Conservation (phyloP, 2,888 invertebrate species). For the Aquatica leii region DNA sequence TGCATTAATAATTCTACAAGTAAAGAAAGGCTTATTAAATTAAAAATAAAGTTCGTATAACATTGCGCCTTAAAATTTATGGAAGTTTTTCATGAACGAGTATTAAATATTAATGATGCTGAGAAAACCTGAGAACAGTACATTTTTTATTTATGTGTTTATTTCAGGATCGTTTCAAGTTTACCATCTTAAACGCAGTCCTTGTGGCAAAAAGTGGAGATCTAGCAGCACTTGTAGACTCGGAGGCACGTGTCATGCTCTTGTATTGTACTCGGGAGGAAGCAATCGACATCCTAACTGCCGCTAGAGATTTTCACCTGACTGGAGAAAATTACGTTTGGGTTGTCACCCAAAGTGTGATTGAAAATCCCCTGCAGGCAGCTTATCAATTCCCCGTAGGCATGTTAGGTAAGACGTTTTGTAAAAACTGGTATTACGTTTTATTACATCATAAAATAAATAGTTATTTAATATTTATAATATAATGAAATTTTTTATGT, state of each 20-base stretch:
- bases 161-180: conserved; percentile 71
- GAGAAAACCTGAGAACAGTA: background rate
- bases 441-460: background rate
- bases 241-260: conserved; percentile 92
- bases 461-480: too few species aligned
- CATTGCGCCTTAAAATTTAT: too few species aligned
- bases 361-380: conserved; percentile 80
- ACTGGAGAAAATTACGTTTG: conserved; percentile 94
- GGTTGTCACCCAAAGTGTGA: conserved; percentile 95
- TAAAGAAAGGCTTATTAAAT: too few species aligned
- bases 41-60: too few species aligned
- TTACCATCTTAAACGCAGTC: conserved; percentile 87
- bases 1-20: too few species aligned
- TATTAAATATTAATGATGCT: too few species aligned
- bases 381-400: conserved; percentile 86
- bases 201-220: conserved; percentile 81
- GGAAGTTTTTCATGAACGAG: too few species aligned
- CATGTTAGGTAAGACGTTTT: conserved; percentile 78
- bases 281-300: conserved; percentile 81
- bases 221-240: conserved; percentile 82
- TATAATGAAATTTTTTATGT: too few species aligned
- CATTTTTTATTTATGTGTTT: conserved; percentile 21
- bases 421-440: background rate
- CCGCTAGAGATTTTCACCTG: conserved; percentile 78
- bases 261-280: conserved; percentile 90